These are phyloP conservation scores for Sesia bembeciformis DNA, from an alignment of 2,888 invertebrate genomes.

Conservation along the genomic window DNA sequence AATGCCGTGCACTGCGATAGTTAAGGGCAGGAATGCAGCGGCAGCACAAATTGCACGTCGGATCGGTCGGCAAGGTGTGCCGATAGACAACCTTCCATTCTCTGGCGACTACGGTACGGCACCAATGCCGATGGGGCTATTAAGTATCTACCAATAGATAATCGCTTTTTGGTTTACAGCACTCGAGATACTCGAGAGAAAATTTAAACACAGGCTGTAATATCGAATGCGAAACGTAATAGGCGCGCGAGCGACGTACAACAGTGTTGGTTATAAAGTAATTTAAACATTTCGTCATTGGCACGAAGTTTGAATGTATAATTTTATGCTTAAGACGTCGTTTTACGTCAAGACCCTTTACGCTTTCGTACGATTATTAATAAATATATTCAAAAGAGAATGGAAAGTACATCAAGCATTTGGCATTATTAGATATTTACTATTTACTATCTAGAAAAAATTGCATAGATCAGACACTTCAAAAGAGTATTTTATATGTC, in stretches of 20 bases:
- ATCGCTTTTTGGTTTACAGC: background rate
- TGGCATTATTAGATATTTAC: background rate
- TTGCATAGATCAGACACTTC: background rate
- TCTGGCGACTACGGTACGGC: conserved; percentile 39
- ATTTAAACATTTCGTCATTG: conserved; percentile 3
- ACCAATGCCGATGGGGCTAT: conserved; percentile 57
- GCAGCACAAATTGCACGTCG: conserved; percentile 45
- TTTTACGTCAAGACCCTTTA: conserved; percentile 2
- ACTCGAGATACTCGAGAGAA: too few species aligned
- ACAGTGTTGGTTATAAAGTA: background rate
- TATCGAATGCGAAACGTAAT: too few species aligned
- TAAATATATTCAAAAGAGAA: background rate
- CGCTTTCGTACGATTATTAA: background rate
- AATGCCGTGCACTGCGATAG: conserved; percentile 32
- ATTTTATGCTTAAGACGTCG: conserved; percentile 4
- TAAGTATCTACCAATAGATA: conserved; percentile 31
- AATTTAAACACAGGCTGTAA: too few species aligned
- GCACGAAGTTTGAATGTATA: conserved; percentile 1
- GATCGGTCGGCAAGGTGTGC: conserved; percentile 44
- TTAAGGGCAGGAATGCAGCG: conserved; percentile 48
- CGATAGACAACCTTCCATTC: conserved; percentile 65
- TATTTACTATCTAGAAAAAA: background rate
- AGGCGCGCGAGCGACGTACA: too few species aligned
- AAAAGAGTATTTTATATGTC: background rate
- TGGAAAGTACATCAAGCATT: background rate